Evolutionary conservation across 2,113 vertebrate genomes (phyloP), one percentile per base, ranked within the genome.

Genomic region (Oncorhynchus masou): DNA sequence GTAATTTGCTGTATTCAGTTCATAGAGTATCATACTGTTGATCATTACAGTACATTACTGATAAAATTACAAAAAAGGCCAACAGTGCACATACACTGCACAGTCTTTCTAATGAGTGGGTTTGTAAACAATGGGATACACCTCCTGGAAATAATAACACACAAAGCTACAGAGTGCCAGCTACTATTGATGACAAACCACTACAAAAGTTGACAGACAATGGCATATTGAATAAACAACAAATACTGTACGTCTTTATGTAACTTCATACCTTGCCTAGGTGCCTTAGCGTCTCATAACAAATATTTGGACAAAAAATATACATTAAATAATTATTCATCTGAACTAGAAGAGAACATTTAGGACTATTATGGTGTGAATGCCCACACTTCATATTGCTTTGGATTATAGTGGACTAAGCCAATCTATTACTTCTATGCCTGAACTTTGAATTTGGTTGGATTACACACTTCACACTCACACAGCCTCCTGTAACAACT

Each of bases 101-200:
- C 7, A 11, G 39, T 11, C 39, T 45, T 45, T 45, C 39, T 45
- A 45, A 45, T 45, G 39, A 45, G 39, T 39, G 34, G 7, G 34
- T 39, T 39, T 39, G 34, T 8, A 39, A 39, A 39, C 34, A 39
- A 39, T 39, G 34, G 34, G 7, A 39, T 39, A 39, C 34, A 39
- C 34, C 34, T 39, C 34, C 34, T 39, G 34, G 34, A 8, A 39
- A 39, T 39, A 39, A 39, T 39, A 34, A 7, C 66, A 83, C 0
- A 66, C 25, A 39, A 15, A 27, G 70, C 15, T 69, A 48, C 1
- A 60, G 51, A 81, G 69, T 2, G 39, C 34, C 65, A 74, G 54
- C 71, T 9, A 48, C 22, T 15, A 59, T 66, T 74, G 79, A 74
- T 83, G 70, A 78, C 73, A 81, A 75, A 70, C 4, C 51, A 16